Percentiles rank a stretch among this genome's conserved stretches.
phyloP scores from a whole-genome alignment of 2,888 invertebrate species.

The Apantesis nais region DNA sequence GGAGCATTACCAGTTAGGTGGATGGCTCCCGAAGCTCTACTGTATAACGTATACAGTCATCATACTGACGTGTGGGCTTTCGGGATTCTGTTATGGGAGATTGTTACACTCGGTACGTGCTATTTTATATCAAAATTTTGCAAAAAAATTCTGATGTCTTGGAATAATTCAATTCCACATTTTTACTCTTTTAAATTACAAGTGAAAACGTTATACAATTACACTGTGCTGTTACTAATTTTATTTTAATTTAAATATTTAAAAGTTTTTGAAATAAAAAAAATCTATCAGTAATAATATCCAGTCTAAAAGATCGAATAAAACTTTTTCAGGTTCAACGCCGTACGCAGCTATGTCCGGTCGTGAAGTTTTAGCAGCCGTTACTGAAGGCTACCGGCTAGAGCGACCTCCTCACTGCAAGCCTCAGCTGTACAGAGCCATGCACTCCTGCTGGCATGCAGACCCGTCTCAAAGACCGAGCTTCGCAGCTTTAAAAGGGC shows the following conservation, averaged over 20 bases:
- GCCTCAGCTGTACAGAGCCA: conserved; percentile 82
- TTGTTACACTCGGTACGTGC: conserved; percentile 90
- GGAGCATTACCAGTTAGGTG: conserved; percentile 90
- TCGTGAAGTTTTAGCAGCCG: conserved; percentile 92
- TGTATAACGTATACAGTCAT: conserved; percentile 91
- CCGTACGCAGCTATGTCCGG: conserved; percentile 95
- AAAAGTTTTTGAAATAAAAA: neutral
- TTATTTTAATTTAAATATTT: neutral
- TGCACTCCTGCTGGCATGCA: conserved; percentile 87
- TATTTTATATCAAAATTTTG: neutral
- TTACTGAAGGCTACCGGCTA: conserved; percentile 91
- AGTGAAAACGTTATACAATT: no score
- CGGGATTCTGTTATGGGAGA: conserved; percentile 94
- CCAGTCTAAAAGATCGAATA: neutral
- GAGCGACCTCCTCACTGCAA: conserved; percentile 93
- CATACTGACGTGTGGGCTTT: conserved; percentile 95
- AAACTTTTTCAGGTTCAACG: conserved; percentile 88
- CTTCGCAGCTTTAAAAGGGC: conserved; percentile 87
- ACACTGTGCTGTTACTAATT: no score
- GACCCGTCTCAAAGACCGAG: conserved; percentile 90
- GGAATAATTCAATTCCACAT: no score
- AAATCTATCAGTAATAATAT: neutral
- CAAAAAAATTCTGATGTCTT: no score
- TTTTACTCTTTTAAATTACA: no score
- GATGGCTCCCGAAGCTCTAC: conserved; percentile 95